Base-by-base conservation (phyloP, 2,113 vertebrate species). In the Lagopus muta region DNA sequence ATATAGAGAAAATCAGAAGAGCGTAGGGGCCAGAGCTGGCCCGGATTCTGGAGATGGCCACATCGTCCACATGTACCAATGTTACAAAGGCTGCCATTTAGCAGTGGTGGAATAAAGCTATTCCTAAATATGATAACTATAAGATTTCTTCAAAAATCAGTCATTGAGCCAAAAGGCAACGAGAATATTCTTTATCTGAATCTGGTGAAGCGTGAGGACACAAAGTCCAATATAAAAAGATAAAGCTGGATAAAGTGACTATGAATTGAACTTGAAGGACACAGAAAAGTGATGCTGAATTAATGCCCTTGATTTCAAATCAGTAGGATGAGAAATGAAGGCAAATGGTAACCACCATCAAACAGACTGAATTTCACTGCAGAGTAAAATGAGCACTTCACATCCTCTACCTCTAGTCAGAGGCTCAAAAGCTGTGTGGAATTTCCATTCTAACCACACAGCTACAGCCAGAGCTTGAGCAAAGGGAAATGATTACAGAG, bases 1-100 rank as follows among this genome's bases (percentile, higher is more conserved):
- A 64, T 7, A 25, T 2, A 65, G 18, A 20, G 38, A 65, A 43
- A 28, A 64, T 9, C 17, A 34, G 76, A 82, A 76, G 28, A 52
- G 36, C 25, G 30, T 2, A 12, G 19, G 27, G 57, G 22, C 27
- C 27, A 86, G 48, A 91, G 36, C 36, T 52, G 1, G 1, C 19
- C 65, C 27, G 25, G 36, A 25, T 38, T 58, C 24, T 45, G 13
- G 27, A 45, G 43, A 47, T 25, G 38, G 50, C 5, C 40, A 64
- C 4, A 0, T 55, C 30, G 36, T 43, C 62, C 34, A 38, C 19
- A 50, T 24, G 30, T 38, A 55, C 17, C 1, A 1, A 2, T 38
- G 65, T 15, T 25, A 87, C 28, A 82, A 34, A 43, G 1, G 15
- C 19, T 82, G 36, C 64, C 58, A 30, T 15, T 19, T 38, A 45